A percentile compares a stretch with the other conserved stretches of the same genome.
These are phyloP conservation scores for Thripadectes ignobilis DNA, from an alignment of 2,797 vertebrate species.

Conservation along the genomic window DNA sequence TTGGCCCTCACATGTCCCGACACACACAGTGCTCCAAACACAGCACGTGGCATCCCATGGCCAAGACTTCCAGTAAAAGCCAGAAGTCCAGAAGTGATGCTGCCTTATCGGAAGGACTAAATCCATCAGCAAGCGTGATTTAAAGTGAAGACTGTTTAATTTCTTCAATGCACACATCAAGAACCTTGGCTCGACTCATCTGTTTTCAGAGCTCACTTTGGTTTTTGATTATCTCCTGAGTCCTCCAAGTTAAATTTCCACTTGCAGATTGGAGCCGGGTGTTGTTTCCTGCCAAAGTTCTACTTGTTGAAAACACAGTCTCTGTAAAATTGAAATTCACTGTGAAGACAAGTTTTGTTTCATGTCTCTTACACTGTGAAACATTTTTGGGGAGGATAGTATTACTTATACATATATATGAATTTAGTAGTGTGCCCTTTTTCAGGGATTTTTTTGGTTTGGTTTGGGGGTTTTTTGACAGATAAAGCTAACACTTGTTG, in stretches of 20 bases:
- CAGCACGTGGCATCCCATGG: accelerated
- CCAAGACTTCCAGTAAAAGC: not conserved
- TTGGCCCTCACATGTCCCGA: not conserved
- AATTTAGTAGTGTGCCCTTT: not conserved
- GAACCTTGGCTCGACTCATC: not conserved
- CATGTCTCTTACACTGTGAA: not conserved
- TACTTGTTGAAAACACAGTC: not conserved
- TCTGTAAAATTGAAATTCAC: not conserved
- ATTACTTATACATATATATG: not conserved
- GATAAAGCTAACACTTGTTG: not conserved
- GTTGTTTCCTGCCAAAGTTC: not conserved
- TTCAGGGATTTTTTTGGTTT: not conserved
- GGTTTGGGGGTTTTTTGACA: not conserved
- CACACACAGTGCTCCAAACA: accelerated
- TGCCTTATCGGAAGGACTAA: not conserved
- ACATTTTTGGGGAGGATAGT: accelerated
- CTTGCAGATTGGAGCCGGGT: not conserved
- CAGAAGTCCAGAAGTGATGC: not conserved
- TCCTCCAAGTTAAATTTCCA: not conserved
- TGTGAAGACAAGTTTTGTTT: not conserved
- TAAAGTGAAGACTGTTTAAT: not conserved
- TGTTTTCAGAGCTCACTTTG: not conserved
- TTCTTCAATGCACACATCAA: not conserved
- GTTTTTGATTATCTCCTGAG: not conserved
- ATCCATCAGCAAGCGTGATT: not conserved